Base-by-base conservation (phyloP, 2,113 vertebrate genomes). In the Prochilodus magdalenae region DNA sequence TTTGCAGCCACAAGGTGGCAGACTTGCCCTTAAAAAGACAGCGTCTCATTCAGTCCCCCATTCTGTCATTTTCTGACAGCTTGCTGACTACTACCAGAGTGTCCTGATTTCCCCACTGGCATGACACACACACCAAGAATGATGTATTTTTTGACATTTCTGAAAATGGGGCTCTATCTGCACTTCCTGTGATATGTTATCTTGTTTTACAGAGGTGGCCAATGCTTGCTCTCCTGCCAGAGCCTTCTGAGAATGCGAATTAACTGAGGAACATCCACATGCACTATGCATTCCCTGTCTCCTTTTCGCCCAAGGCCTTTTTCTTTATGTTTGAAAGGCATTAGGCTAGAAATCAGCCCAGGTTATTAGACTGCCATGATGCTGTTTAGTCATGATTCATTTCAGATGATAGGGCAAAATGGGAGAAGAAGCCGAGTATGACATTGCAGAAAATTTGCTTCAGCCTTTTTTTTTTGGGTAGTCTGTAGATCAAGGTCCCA, bases 1-100 rank as follows among this genome's bases (percentile, higher is more conserved):
- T 33, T 26, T 87, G 11, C 0, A 36, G 44, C 91, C 94, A 93
- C 92, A 90, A 94, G 94, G 92, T 94, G 93, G 91, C 93, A 93
- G 87, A 88, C 87, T 93, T 94, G 93, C 90, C 87, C 75, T 91
- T 30, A 55, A 80, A 91, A 91, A 88, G 22, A 29, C n/a, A 36
- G 7, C 66, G n/a, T 62, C 62, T 53, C 51, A 84, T 63, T 69
- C 67, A 73, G 63, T 59, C n/a, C 40, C 44, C 44, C 65, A 62
- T 77, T 82, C 81, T 51, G 65, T 75, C 81, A 82, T 76, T 51
- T 77, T 77, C 55, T 71, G 73, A 60, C 81, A 77, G 74, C 65
- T 67, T 76, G 51, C 73, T 70, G 80, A 82, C 73, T 44, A 8
- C 73, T 82, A 82, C 30, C 63, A 76, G 53, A 82, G 72, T 63